These are phyloP conservation scores for Rhopilema esculentum DNA, from an alignment of 30 jellyfish, hydroid and myxozoan genomes.

Conservation along the genomic window DNA sequence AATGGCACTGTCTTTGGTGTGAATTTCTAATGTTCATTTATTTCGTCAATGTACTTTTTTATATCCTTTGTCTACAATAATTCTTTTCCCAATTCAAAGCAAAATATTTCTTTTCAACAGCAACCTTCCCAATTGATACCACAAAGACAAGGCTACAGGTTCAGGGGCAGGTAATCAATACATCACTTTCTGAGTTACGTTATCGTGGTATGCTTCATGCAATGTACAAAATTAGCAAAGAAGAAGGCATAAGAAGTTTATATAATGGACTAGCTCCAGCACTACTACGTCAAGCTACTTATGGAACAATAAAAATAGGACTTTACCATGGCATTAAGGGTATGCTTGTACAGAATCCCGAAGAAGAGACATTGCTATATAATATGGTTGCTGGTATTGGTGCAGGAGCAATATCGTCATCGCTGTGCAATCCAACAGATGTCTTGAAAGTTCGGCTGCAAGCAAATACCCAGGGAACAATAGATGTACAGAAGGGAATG, in stretches of 20 bases:
- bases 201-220: conserved; percentile 99
- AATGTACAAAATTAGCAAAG: conserved; percentile 72
- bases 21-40: too few relatives aligned
- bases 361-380: conserved; percentile 80
- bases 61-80: too few relatives aligned
- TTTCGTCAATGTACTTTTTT: too few relatives aligned
- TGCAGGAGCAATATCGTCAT: conserved; percentile 94
- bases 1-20: too few relatives aligned
- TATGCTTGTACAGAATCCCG: conserved; percentile 62
- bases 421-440: conserved; percentile 96
- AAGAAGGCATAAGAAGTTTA: conserved; percentile 84
- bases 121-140: conserved; percentile 95
- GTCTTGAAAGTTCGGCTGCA: conserved; percentile 92
- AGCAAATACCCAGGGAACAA: conserved; percentile 85
- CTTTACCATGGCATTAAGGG: conserved; percentile 91
- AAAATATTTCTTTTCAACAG: conserved; percentile 24
- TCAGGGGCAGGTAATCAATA: conserved; percentile 93
- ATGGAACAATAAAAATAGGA: conserved; percentile 96
- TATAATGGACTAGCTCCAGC: conserved; percentile 96
- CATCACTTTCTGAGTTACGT: conserved; percentile 69
- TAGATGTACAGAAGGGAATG: conserved; percentile 44
- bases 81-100: too few relatives aligned
- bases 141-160: conserved; percentile 94
- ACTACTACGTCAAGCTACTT: conserved; percentile 92
- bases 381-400: conserved; percentile 84